Conservation (phyloP, 2,113 vertebrate genomes). For the Syngnathus floridae region DNA sequence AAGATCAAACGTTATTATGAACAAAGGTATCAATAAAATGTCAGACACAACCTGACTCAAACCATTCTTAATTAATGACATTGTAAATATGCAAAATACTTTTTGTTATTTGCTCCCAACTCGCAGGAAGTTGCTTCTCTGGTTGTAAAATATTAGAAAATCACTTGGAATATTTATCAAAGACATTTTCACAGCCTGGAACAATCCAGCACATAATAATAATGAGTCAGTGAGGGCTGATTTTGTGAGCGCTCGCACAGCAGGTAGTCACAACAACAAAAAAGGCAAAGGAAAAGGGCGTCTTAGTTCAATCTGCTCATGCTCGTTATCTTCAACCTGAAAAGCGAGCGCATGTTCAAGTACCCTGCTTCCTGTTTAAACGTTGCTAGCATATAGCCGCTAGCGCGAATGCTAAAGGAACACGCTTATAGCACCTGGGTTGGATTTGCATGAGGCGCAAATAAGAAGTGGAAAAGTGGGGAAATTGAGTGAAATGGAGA, state of each 20-base stretch:
- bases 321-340: neutral
- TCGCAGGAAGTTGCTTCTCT: neutral
- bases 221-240: neutral
- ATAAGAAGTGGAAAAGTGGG: neutral
- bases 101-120: neutral
- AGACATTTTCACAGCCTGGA: neutral
- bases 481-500: neutral
- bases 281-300: neutral
- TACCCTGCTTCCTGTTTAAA: no score
- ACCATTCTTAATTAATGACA: neutral
- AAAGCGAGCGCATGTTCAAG: neutral
- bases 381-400: no score
- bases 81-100: neutral
- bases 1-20: neutral
- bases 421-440: no score
- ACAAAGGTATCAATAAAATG: neutral
- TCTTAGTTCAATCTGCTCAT: neutral
- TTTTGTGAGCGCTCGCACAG: neutral
- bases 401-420: neutral
- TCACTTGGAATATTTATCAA: neutral
- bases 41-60: neutral
- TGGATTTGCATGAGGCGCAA: no score
- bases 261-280: neutral
- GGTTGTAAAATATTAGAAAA: neutral
- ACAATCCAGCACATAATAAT: neutral